phyloP scores from a whole-genome alignment of 2,113 vertebrate genomes.

The Bubalus kerabau region DNA sequence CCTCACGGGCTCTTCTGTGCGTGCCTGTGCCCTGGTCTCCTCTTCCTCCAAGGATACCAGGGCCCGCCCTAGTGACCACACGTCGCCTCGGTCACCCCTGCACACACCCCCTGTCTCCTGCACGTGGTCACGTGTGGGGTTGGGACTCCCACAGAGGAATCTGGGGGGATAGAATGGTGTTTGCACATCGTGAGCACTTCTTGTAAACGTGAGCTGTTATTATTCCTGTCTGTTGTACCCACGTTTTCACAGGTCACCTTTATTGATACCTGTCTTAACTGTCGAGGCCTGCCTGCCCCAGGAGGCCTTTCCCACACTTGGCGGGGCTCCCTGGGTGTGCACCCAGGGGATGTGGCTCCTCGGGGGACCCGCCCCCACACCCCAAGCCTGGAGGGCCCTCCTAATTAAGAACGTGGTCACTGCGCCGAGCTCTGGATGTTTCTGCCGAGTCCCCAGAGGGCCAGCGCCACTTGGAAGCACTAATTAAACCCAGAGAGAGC shows the following conservation, averaged over 20 bases:
- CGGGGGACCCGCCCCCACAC: fast-evolving
- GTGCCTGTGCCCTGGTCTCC: not conserved
- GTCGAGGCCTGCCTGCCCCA: fast-evolving
- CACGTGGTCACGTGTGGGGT: fast-evolving
- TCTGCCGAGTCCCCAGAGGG: slow-evolving; percentile 66
- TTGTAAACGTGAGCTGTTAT: fast-evolving
- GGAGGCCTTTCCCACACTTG: not conserved
- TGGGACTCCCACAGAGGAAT: too few relatives aligned
- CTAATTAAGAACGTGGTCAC: slow-evolving; percentile 76
- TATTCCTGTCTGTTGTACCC: fast-evolving
- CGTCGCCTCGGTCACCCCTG: not conserved
- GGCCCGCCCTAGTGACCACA: not conserved
- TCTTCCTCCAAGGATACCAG: fast-evolving
- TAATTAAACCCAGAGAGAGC: slow-evolving; percentile 74
- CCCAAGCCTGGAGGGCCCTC: not conserved
- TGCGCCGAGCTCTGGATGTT: slow-evolving; percentile 61
- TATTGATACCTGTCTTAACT: not conserved
- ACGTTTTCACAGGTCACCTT: fast-evolving
- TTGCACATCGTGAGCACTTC: fast-evolving
- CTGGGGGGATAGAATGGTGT: not conserved
- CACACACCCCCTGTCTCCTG: fast-evolving
- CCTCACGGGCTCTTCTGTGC: fast-evolving
- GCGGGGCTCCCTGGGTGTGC: not conserved
- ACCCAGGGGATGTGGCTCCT: not conserved
- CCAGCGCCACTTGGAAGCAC: slow-evolving; percentile 73